A percentile compares a stretch with the other conserved stretches of the same genome.
Conservation (phyloP, 2,113 vertebrate genomes). For the Terrapene triunguis region DNA sequence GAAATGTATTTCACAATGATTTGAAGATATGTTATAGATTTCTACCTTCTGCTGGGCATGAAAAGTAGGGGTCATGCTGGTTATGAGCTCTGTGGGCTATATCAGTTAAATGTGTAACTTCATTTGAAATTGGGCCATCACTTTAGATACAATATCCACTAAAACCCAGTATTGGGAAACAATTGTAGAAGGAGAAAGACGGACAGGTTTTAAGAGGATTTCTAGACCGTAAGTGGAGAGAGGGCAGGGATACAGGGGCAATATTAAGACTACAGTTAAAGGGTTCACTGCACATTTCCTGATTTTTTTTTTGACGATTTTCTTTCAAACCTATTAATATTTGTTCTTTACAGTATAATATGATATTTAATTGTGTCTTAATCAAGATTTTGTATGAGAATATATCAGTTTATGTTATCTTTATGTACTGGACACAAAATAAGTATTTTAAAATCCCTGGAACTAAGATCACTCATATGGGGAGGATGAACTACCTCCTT, state of each 20-base stretch:
- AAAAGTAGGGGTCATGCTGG: neutral
- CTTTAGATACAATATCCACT: neutral
- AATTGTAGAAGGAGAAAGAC: neutral
- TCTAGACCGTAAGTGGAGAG: neutral
- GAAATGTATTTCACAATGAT: conserved; percentile 14
- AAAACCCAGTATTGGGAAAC: neutral
- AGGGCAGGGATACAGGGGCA: neutral
- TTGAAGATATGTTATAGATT: neutral
- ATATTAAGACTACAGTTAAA: neutral
- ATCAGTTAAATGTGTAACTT: neutral
- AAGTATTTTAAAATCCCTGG: neutral
- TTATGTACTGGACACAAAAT: neutral
- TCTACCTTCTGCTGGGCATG: neutral
- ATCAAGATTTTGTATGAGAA: neutral
- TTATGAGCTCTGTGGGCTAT: neutral
- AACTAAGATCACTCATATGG: neutral
- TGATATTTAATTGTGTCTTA: neutral
- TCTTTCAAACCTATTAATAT: neutral
- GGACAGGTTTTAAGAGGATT: neutral
- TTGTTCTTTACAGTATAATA: neutral
- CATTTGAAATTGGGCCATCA: neutral
- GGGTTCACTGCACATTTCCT: neutral
- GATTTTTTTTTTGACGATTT: neutral
- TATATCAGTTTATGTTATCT: neutral
- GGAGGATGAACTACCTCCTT: neutral